Evolutionary conservation across 2,888 invertebrate species (phyloP).

Genomic region (Branchipolynoe longqiensis): DNA sequence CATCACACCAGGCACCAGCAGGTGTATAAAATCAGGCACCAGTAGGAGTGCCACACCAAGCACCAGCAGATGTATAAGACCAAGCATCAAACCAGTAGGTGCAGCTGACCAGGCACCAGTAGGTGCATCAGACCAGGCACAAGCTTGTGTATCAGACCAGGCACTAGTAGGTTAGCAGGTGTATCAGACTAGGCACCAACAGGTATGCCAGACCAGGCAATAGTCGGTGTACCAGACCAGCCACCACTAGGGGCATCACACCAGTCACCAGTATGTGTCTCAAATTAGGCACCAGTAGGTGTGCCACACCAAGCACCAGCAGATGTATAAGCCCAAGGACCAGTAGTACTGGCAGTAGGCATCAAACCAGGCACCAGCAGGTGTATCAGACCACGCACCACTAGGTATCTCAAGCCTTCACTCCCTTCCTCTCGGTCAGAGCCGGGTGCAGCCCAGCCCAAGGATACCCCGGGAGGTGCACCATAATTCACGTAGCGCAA

Average conservation of each 20-base stretch:
- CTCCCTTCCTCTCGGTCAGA: no score
- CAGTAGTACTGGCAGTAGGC: neutral
- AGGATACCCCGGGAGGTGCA: no score
- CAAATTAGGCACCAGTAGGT: neutral
- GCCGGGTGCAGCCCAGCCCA: no score
- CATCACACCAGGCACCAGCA: no score
- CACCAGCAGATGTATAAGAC: neutral
- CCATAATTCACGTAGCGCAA: no score
- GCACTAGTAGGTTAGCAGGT: neutral
- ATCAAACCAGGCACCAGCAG: no score
- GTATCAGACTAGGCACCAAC: neutral
- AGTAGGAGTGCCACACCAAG: no score
- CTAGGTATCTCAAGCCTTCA: no score
- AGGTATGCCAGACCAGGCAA: neutral
- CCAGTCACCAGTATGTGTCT: neutral
- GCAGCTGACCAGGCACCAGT: no score
- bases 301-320: neutral
- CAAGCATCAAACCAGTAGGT: neutral
- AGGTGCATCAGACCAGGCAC: no score
- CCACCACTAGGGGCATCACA: neutral
- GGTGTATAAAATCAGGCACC: no score
- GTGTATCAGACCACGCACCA: no score
- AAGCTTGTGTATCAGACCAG: neutral
- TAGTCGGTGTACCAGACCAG: neutral
- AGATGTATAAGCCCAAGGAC: neutral